phyloP scores from a whole-genome alignment of 2,113 vertebrate species.

The Jacana jacana region DNA sequence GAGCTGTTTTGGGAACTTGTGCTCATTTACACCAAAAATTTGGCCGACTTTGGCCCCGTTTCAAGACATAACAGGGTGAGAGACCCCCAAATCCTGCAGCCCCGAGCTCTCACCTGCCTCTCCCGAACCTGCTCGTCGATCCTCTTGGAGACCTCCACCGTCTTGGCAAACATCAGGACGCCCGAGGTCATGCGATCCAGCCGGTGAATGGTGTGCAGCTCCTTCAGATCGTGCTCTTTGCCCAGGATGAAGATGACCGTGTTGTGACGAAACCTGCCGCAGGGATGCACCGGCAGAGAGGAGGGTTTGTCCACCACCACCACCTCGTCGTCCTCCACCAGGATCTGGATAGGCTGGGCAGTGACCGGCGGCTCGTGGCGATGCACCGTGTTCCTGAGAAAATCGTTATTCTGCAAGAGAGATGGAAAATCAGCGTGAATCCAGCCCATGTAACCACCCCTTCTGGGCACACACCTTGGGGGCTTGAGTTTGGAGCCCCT shows the following conservation, averaged over 20 bases:
- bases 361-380: conserved; percentile 95
- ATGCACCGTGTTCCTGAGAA: conserved; percentile 90
- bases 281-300: conserved; percentile 94
- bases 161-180: conserved; percentile 94
- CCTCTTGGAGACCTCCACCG: conserved; percentile 82
- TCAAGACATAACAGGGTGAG: background rate
- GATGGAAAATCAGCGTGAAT: accelerated
- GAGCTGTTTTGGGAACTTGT: background rate
- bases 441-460: accelerated
- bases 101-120: conserved; percentile 81
- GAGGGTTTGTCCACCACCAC: conserved; percentile 95
- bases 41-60: background rate
- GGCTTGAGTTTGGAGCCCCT: accelerated
- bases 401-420: conserved; percentile 88
- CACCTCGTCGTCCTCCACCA: conserved; percentile 86
- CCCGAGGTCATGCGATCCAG: conserved; percentile 95
- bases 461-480: accelerated
- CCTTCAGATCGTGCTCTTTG: conserved; percentile 87
- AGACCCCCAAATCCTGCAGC: no score
- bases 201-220: conserved; percentile 91
- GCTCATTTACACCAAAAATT: background rate
- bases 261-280: conserved; percentile 95
- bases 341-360: conserved; percentile 78
- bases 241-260: conserved; percentile 96
- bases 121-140: conserved; percentile 93